Evolutionary conservation across 1,140 invertebrate species (phyloP), one percentile per base, ranked within the genome.

Genomic region (Bombus superbus): DNA sequence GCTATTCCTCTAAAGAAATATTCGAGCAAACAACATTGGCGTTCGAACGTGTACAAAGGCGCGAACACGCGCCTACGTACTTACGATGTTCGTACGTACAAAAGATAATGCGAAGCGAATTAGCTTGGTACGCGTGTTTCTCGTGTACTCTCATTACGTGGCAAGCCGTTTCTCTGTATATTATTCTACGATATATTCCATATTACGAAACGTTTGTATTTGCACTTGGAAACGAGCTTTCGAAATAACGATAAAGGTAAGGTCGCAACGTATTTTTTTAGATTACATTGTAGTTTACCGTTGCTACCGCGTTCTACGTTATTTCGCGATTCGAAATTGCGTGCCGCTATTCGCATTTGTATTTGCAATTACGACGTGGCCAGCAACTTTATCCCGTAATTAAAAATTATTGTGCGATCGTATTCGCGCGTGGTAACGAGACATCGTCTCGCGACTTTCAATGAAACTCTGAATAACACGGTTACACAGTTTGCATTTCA

Each of bases 261-360:
- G 40, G 22, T 71, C 53, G 35, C 47, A 38, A 28, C 40, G n/a
- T 44, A 68, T 47, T 79, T 78, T 79, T 79, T 79, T 38, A 40
- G n/a, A 68, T 77, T 57, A 38, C 62, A 4, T 81, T 72, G 9
- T 59, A 81, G 15, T 40, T 69, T 35, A 38, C 9, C 78, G 35
- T 44, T 53, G 8, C 22, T 53, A 53, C 11, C 18, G 9, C 10
- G 32, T 82, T 68, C 28, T 32, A 15, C 40, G 59, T 78, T 71
- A 78, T 44, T 71, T 75, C 82, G 35, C 47, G n/a, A 78, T 83
- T 77, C 64, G 64, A 78, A 83, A 83, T 59, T 69, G 28, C 38
- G 4, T 47, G 0, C 3, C 13, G 47, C 25, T 44, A 71, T 53
- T 9, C 75, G 15, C 22, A n/a, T 71, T 35, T 71, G n/a, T 35